phyloP scores from a whole-genome alignment of 2,888 invertebrate species.

The Cantharis flavilabris region DNA sequence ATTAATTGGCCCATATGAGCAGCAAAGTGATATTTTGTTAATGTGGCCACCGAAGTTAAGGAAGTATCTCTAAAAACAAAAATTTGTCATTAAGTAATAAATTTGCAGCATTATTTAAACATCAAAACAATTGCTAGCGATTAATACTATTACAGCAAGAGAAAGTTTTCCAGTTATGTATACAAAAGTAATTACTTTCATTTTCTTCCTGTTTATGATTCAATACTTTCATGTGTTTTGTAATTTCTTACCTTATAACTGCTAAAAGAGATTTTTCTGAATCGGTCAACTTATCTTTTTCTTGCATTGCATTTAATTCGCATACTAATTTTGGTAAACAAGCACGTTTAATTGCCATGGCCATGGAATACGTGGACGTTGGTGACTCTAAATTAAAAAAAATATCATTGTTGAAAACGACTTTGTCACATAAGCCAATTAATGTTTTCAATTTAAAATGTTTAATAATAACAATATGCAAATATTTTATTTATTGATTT shows the following conservation, averaged over 20 bases:
- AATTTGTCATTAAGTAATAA: neutral
- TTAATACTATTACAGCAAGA: slow-evolving; percentile 27
- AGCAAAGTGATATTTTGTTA: slow-evolving; percentile 68
- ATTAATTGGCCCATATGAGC: slow-evolving; percentile 72
- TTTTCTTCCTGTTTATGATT: slow-evolving; percentile 33
- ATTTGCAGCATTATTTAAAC: neutral
- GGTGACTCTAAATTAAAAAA: slow-evolving; percentile 46
- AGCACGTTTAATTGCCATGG: slow-evolving; percentile 64
- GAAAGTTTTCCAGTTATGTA: slow-evolving; percentile 38
- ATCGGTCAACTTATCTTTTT: slow-evolving; percentile 64
- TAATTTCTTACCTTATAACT: slow-evolving; percentile 61
- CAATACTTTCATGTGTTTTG: slow-evolving; percentile 19
- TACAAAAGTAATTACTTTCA: slow-evolving; percentile 42
- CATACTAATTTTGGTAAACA: slow-evolving; percentile 70
- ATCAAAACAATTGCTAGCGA: slow-evolving; percentile 2
- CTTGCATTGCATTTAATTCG: slow-evolving; percentile 65
- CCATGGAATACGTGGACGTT: slow-evolving; percentile 57
- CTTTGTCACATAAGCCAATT: neutral
- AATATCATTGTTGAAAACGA: neutral
- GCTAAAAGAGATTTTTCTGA: slow-evolving; percentile 65
- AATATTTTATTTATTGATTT: neutral
- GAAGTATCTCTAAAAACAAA: slow-evolving; percentile 62
- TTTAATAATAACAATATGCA: neutral
- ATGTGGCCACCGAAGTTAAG: slow-evolving; percentile 65
- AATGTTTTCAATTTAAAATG: neutral